Base-by-base conservation (phyloP, 2,797 vertebrate species). In the Neomorphus geoffroyi region DNA sequence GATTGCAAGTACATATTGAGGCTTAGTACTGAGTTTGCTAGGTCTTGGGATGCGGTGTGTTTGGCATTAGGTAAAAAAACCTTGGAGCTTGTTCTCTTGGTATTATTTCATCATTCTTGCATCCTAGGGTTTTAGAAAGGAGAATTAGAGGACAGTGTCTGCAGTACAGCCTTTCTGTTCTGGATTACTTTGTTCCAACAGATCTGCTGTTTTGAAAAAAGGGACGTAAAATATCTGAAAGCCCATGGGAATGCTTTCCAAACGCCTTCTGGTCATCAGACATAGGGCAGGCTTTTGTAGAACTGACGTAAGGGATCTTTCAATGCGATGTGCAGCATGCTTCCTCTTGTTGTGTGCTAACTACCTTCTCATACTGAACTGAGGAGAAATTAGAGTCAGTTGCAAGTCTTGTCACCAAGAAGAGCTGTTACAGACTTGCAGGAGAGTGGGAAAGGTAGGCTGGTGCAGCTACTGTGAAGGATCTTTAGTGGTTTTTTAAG, bases 301-400 rank as follows among this genome's bases (percentile, higher is more conserved):
- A 69, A 17, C 0, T 73, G 71, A 16, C 51, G 46, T 33, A 80
- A 90, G 28, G 13, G 26, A 61, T 57, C 10, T 9, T 75, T 13
- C 43, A 66, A 1, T 2, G 2, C 69, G 58, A 50, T 35, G 23
- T 18, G 35, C 71, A 24, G 17, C 12, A 37, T 0, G 0, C 18
- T 54, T 86, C 37, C 30, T 90, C 16, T 21, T 72, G 13, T 43
- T 90, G 28, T 5, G 9, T 28, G 16, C 45, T 39, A 70, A 14
- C 45, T 73, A 18, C 19, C 13, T 88, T 60, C 33, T 65, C 17
- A 39, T 57, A 81, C 19, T 35, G 27, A 61, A 54, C 12, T 10
- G 11, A 19, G 5, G 15, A 60, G 32, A 67, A 84, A 26, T 57
- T n/a, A 33, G 57, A 13, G 32, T 53, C 58, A 80, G 24, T 79